phyloP scores from a whole-genome alignment of 2,113 vertebrate species.

The Atlantisia rogersi region DNA sequence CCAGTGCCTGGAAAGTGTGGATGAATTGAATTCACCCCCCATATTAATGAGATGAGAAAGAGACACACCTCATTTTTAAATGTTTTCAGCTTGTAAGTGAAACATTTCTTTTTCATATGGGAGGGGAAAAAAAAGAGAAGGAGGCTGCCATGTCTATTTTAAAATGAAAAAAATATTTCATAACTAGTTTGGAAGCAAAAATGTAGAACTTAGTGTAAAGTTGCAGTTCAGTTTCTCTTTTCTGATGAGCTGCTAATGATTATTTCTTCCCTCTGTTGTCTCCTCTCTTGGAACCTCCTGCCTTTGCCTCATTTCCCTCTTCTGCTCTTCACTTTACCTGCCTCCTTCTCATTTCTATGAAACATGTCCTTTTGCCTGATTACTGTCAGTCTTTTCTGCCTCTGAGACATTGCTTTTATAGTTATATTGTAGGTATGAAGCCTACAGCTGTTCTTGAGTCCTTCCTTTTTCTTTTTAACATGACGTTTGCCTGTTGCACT shows the following conservation, averaged over 20 bases:
- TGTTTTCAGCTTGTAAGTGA: neutral
- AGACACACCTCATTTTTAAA: neutral
- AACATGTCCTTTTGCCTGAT: neutral
- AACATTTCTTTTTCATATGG: constrained; percentile 19
- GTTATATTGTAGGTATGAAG: neutral
- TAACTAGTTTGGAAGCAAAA: neutral
- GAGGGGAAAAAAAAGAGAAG: neutral
- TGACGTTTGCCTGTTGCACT: neutral
- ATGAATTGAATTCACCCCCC: neutral
- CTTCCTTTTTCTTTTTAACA: neutral
- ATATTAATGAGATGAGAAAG: neutral
- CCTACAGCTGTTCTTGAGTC: neutral
- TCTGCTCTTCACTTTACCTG: neutral
- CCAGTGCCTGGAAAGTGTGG: neutral
- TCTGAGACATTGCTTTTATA: neutral
- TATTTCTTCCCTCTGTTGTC: neutral
- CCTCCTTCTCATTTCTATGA: neutral
- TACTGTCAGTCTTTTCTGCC: neutral
- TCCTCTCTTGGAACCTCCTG: neutral
- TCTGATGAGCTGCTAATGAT: neutral
- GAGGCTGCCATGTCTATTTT: neutral
- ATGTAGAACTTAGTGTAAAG: neutral
- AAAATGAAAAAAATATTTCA: neutral
- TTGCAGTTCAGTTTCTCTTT: neutral
- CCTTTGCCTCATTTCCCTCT: neutral